Conservation (phyloP, 2,888 invertebrate species). For the Archaeoteleia sp. region DNA sequence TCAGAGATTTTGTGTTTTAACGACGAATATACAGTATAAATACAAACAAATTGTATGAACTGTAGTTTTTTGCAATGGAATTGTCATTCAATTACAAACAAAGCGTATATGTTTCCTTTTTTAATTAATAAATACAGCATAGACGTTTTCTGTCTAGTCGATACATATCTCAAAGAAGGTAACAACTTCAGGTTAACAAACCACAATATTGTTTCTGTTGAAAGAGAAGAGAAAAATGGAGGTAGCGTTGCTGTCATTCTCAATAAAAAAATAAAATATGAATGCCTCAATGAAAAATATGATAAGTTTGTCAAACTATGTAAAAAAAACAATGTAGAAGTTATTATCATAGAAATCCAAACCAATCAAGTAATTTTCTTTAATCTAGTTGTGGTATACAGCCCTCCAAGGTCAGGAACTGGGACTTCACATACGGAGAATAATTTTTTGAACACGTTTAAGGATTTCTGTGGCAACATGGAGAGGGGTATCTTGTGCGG, state of each 20-base stretch:
- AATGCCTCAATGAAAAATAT: not conserved
- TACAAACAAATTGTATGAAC: not conserved
- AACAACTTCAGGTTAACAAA: not conserved
- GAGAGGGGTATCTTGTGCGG: not conserved
- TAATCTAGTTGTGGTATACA: constrained; percentile 1
- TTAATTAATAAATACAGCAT: not conserved
- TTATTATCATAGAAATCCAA: not conserved
- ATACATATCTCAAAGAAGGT: not conserved
- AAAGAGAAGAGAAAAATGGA: not conserved
- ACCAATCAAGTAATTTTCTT: no score
- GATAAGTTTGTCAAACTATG: not conserved
- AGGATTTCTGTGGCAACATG: not conserved
- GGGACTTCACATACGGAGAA: not conserved
- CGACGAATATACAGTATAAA: not conserved
- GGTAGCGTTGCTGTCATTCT: not conserved
- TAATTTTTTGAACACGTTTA: constrained; percentile 3
- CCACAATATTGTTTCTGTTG: not conserved
- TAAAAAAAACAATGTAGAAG: not conserved
- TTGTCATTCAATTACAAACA: not conserved
- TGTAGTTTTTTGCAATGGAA: not conserved
- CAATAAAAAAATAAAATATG: not conserved
- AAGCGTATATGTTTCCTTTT: not conserved
- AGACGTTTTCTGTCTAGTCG: not conserved
- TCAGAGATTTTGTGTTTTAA: not conserved
- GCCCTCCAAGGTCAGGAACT: not conserved